Evolutionary conservation across 2,797 vertebrate genomes (phyloP).

Genomic region (Sebastiscus albofasciatus): DNA sequence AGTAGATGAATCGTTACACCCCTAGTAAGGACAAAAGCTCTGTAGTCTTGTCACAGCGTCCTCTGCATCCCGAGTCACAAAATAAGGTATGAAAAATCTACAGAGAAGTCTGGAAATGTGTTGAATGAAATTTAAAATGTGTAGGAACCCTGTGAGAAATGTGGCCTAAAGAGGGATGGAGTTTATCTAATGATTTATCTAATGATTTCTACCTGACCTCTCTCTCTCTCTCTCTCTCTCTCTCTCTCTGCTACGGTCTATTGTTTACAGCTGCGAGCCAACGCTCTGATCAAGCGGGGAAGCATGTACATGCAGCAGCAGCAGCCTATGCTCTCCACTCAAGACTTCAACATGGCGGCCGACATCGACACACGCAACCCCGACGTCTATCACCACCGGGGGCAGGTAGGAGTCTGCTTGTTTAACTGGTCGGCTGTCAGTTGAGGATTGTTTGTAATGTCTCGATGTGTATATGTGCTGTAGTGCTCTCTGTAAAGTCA

Average conservation of each 20-base stretch:
- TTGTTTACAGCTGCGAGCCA: constrained; percentile 89
- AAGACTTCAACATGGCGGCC: constrained; percentile 97
- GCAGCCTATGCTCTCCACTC: constrained; percentile 91
- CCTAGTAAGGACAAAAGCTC: too few relatives aligned
- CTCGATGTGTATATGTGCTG: too few relatives aligned
- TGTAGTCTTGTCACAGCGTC: too few relatives aligned
- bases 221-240: too few relatives aligned
- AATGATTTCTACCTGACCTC: not conserved
- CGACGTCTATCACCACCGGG: constrained; percentile 97
- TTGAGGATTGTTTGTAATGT: not conserved
- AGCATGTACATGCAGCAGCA: constrained; percentile 99
- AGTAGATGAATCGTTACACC: too few relatives aligned
- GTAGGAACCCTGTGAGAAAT: too few relatives aligned
- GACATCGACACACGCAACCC: constrained; percentile 93
- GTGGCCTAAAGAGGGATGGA: too few relatives aligned
- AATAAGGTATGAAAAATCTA: too few relatives aligned
- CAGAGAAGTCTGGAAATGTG: too few relatives aligned
- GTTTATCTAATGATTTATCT: too few relatives aligned
- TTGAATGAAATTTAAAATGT: too few relatives aligned
- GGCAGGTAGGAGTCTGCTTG: constrained; percentile 85
- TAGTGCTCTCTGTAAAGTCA: not conserved
- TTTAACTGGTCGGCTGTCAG: not conserved
- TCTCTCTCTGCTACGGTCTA: not conserved
- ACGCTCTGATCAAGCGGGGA: constrained; percentile 96
- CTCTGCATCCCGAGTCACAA: too few relatives aligned